A percentile compares a stretch with the other conserved stretches of the same genome.
Evolutionary conservation across 2,888 invertebrate genomes (phyloP).

Genomic region (Ethmia dodecea): DNA sequence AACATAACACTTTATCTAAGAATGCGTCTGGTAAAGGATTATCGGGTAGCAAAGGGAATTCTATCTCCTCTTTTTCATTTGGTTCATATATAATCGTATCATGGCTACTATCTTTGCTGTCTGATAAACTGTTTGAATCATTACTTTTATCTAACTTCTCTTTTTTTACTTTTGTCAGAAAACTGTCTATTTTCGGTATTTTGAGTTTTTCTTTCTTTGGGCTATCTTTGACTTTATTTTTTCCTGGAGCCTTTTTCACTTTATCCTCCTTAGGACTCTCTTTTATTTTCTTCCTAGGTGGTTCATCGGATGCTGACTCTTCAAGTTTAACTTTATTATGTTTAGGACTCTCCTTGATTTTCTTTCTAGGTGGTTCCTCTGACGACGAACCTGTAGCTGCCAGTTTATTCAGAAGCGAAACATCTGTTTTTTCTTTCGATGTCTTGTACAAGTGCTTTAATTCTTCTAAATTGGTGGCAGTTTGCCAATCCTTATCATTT

Average conservation of each 20-base stretch:
- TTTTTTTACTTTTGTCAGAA: constrained; percentile 17
- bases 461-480: constrained; percentile 88
- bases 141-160: constrained; percentile 6
- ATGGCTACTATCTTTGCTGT: constrained; percentile 7
- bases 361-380: constrained; percentile 39
- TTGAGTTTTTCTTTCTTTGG: constrained; percentile 21
- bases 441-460: constrained; percentile 82
- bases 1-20: constrained; percentile 47
- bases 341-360: constrained; percentile 40
- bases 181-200: constrained; percentile 19
- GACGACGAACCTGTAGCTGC: constrained; percentile 41
- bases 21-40: constrained; percentile 58
- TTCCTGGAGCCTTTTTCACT: constrained; percentile 30
- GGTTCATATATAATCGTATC: constrained; percentile 15
- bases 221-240: constrained; percentile 39
- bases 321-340: too few relatives aligned
- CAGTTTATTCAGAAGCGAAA: constrained; percentile 71
- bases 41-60: constrained; percentile 33
- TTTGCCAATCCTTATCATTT: constrained; percentile 89
- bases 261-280: constrained; percentile 26
- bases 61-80: constrained; percentile 11
- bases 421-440: constrained; percentile 82
- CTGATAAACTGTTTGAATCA: constrained; percentile 8
- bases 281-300: constrained; percentile 44
- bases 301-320: constrained; percentile 32